phyloP scores from a whole-genome alignment of 2,113 vertebrate genomes.

The Phodopus roborovskii region DNA sequence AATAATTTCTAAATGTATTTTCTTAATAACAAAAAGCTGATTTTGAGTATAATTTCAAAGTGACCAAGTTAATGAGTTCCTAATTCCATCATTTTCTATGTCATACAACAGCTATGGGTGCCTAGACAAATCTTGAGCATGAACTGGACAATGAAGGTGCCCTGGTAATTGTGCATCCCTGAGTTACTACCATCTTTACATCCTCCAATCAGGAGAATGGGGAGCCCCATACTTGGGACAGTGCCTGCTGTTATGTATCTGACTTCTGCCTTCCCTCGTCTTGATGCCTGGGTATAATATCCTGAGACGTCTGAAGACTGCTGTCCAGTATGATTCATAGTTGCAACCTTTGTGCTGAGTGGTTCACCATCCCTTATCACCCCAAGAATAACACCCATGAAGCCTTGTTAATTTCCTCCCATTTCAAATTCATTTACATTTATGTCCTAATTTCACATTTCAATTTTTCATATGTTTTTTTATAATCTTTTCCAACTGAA shows the following conservation, averaged over 20 bases:
- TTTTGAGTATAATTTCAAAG: background rate
- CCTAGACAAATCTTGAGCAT: background rate
- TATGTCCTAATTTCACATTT: background rate
- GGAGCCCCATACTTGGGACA: background rate
- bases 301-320: background rate
- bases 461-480: background rate
- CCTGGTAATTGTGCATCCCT: background rate
- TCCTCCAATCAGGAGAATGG: background rate
- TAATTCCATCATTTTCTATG: background rate
- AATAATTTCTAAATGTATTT: background rate
- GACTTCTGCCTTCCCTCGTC: background rate
- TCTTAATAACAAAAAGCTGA: background rate
- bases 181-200: too few relatives aligned
- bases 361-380: background rate
- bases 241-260: too few relatives aligned
- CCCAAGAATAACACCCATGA: background rate
- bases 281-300: background rate
- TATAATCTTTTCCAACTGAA: background rate
- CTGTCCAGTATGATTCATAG: too few relatives aligned
- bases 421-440: background rate
- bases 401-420: background rate
- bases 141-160: background rate
- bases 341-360: background rate
- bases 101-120: background rate
- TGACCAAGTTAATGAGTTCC: background rate